Percentiles rank a stretch among this genome's conserved stretches.
phyloP scores from a whole-genome alignment of 2,113 vertebrate species.

The Xerus inauris region DNA sequence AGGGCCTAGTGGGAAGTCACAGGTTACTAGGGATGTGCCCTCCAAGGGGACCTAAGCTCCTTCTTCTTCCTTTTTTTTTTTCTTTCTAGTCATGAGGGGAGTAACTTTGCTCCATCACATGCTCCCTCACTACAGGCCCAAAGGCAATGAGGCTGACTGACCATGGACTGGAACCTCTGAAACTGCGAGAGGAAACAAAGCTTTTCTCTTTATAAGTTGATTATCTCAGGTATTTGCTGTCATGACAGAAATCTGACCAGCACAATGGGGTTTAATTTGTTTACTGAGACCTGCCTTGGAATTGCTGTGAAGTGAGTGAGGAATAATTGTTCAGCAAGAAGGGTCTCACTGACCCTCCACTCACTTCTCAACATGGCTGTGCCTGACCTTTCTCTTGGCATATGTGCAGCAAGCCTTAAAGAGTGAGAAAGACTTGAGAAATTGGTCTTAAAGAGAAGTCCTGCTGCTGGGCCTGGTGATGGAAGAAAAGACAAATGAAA shows the following conservation, averaged over 20 bases:
- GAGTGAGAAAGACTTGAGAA: background rate
- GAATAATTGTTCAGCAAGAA: background rate
- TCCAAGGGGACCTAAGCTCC: background rate
- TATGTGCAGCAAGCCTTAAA: rapidly evolving
- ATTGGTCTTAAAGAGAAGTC: background rate
- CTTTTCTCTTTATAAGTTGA: background rate
- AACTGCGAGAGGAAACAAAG: rapidly evolving
- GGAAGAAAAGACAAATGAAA: background rate
- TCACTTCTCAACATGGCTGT: rapidly evolving
- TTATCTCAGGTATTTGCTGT: background rate
- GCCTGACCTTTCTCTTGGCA: rapidly evolving
- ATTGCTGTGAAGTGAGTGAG: rapidly evolving
- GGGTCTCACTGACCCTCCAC: background rate
- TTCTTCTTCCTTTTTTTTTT: background rate
- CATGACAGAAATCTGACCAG: background rate
- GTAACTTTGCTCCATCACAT: background rate
- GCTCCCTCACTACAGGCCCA: background rate
- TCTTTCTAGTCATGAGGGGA: background rate
- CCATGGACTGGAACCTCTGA: no score
- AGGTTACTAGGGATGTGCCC: background rate
- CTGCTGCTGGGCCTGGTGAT: background rate
- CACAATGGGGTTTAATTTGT: background rate
- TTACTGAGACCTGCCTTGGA: background rate
- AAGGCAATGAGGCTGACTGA: no score
- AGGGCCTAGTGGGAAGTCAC: no score